Evolutionary conservation across 1,140 invertebrate genomes (phyloP), one percentile per base, ranked within the genome.

Genomic region (Pentalonia nigronervosa): DNA sequence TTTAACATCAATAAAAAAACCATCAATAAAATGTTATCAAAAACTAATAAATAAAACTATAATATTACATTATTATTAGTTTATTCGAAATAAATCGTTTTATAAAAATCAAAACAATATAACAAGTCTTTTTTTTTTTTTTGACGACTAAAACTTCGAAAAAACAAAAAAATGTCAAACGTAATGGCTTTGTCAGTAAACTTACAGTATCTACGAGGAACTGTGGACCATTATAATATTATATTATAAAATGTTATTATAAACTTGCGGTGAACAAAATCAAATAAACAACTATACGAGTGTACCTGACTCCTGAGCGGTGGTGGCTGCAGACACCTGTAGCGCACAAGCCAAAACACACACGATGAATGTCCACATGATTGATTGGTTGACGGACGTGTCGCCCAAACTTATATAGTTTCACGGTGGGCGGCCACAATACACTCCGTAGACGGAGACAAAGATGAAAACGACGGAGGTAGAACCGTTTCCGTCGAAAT

Each of bases 301-400:
- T 45, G 17, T 47, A 91, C 90, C 90, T 41, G 90, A 67, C 67
- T 91, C 90, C 7, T 30, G 36, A 25, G 17, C 14, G 36, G 34
- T 20, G 56, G 17, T 25, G 11, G 56, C 36, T 21, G 36, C 25
- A 8, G 25, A 67, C 89, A 90, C 89, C 89, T 45, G 56, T 47
- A 91, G 36, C 9, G 34, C 90, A 30, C n/a, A 53, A 17, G 34
- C 60, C 56, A 91, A 91, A 67, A 45, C 23, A 25, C 25, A 91
- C 53, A 91, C 90, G 17, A 25, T 36, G 36, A 30, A n/a, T 30
- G 53, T n/a, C 90, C 90, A 76, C 90, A 91, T 91, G 53, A 91
- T 91, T 91, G 90, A 30, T 30, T 36, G 25, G 2, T 50, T 36
- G 87, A 25, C n/a, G 20, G n/a, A 21, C 20, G 21, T 53, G 47